These are phyloP conservation scores for Rhamphomyia laevipes DNA, from an alignment of 2,888 invertebrate species.

Conservation along the genomic window DNA sequence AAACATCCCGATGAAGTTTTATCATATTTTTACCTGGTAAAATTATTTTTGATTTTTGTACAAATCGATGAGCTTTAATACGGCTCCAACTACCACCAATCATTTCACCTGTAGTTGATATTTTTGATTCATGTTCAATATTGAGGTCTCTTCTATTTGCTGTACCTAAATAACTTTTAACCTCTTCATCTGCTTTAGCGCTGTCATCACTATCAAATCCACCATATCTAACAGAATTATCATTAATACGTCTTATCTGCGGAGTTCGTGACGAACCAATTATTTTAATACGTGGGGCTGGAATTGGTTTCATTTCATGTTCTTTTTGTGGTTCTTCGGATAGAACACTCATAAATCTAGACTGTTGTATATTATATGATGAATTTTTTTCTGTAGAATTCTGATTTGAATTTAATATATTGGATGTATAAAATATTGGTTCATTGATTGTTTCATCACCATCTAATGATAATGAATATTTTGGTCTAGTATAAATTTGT, in stretches of 20 bases:
- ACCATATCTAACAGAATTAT: slow-evolving; percentile 36
- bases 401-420: neutral
- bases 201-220: slow-evolving; percentile 41
- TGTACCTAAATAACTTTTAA: slow-evolving; percentile 41
- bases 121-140: slow-evolving; percentile 14
- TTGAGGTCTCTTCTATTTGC: slow-evolving; percentile 27
- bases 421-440: neutral
- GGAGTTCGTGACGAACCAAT: slow-evolving; percentile 30
- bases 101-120: slow-evolving; percentile 27
- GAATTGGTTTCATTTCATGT: slow-evolving; percentile 20
- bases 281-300: slow-evolving; percentile 31
- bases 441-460: slow-evolving; percentile 15
- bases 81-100: slow-evolving; percentile 47
- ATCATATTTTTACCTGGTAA: neutral
- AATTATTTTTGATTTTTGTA: neutral
- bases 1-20: neutral
- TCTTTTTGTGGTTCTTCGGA: neutral
- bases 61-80: slow-evolving; percentile 37
- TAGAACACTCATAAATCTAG: too few relatives aligned
- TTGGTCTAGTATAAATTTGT: slow-evolving; percentile 10
- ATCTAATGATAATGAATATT: slow-evolving; percentile 16
- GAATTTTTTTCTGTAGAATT: neutral
- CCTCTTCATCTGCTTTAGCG: slow-evolving; percentile 45
- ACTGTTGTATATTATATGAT: neutral
- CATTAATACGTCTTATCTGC: slow-evolving; percentile 31